A percentile compares a stretch with the other conserved stretches of the same genome.
Evolutionary conservation across 2,888 invertebrate species (phyloP).

Genomic region (Blastobasis adustella): DNA sequence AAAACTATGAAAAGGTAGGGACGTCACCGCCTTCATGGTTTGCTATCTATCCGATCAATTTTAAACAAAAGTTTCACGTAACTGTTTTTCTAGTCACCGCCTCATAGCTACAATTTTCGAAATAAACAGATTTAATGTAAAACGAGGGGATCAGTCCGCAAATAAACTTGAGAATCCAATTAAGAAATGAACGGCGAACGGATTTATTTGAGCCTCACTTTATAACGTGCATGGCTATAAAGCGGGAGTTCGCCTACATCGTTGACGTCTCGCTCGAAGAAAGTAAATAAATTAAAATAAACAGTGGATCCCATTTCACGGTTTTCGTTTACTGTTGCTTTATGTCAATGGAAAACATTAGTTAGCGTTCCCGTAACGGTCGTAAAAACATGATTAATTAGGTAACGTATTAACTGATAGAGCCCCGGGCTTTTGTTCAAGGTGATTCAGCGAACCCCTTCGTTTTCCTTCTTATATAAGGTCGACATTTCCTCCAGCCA

Average conservation of each 20-base stretch:
- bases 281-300: conserved; percentile 33
- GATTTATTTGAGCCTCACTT: conserved; percentile 57
- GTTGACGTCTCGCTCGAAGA: conserved; percentile 24
- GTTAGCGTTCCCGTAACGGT: conserved; percentile 6
- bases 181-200: conserved; percentile 61
- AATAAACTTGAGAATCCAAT: conserved; percentile 69
- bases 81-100: no score
- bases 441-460: conserved; percentile 36
- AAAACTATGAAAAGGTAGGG: no score
- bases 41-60: no score
- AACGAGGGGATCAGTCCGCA: conserved; percentile 57
- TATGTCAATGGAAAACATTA: conserved; percentile 9
- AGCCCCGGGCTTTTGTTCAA: conserved; percentile 25
- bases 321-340: conserved; percentile 7
- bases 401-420: conserved; percentile 25
- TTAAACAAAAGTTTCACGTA: no score
- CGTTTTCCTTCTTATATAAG: conserved; percentile 42
- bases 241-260: conserved; percentile 34
- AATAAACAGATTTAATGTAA: conserved; percentile 44
- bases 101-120: no score
- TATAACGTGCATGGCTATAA: conserved; percentile 55
- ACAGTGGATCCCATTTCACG: conserved; percentile 8
- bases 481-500: conserved; percentile 53
- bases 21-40: no score
- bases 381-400: conserved; percentile 28